Percentiles rank a stretch among this genome's conserved stretches.
Conservation (phyloP, 2,888 invertebrate genomes). For the Apodemia zela region DNA sequence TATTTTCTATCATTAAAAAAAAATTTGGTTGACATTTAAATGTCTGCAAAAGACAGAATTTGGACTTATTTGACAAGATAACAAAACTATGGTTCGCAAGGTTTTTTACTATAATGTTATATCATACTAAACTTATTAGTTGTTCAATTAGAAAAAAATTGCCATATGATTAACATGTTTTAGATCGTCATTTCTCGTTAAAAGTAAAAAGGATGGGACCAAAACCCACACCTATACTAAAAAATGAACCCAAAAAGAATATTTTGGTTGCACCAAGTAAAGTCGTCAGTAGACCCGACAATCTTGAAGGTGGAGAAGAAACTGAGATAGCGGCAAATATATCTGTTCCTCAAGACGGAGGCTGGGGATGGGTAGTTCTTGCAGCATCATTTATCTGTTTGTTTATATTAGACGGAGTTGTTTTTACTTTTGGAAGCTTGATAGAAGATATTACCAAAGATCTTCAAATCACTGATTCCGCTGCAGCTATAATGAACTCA, state of each 20-base stretch:
- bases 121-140: too few relatives aligned
- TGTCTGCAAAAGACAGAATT: too few relatives aligned
- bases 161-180: too few relatives aligned
- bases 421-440: slow-evolving; percentile 63
- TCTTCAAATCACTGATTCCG: slow-evolving; percentile 44
- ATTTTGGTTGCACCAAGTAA: slow-evolving; percentile 50
- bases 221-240: slow-evolving; percentile 34
- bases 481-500: slow-evolving; percentile 59
- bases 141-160: too few relatives aligned
- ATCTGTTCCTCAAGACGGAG: slow-evolving; percentile 60
- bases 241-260: slow-evolving; percentile 42
- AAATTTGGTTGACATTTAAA: too few relatives aligned
- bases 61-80: too few relatives aligned
- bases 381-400: slow-evolving; percentile 48
- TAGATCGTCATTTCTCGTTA: too few relatives aligned
- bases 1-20: too few relatives aligned
- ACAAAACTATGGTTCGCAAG: too few relatives aligned
- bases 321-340: slow-evolving; percentile 70
- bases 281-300: slow-evolving; percentile 43
- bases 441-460: slow-evolving; percentile 52
- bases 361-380: slow-evolving; percentile 72
- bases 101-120: too few relatives aligned
- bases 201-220: slow-evolving; percentile 26
- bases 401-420: slow-evolving; percentile 58
- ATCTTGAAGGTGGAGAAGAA: slow-evolving; percentile 58